Conservation (phyloP, 2,113 vertebrate genomes). For the Anser brachyrhynchus region DNA sequence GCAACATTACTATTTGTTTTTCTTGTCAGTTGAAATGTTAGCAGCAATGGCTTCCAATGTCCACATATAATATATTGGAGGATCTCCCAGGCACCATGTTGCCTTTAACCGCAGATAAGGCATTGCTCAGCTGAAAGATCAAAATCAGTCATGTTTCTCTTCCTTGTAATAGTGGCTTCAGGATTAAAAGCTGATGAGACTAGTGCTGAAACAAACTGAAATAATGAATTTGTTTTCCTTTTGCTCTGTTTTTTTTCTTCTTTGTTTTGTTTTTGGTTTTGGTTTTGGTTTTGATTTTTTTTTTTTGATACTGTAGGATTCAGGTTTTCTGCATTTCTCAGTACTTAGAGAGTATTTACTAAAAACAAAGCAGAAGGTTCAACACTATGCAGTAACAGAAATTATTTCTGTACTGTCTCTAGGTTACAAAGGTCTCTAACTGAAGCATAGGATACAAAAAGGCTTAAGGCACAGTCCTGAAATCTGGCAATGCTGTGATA, state of each 20-base stretch:
- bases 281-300: not conserved
- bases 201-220: not conserved
- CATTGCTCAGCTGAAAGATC: not conserved
- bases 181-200: not conserved
- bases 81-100: not conserved
- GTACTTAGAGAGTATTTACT: not conserved
- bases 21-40: not conserved
- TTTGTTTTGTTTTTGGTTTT: not conserved
- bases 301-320: not conserved
- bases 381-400: not conserved
- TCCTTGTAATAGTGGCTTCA: not conserved
- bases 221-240: not conserved
- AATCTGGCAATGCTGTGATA: not conserved
- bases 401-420: not conserved
- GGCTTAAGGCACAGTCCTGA: not conserved
- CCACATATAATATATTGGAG: not conserved
- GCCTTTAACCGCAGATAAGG: not conserved
- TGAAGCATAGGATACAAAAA: not conserved
- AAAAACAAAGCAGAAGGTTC: not conserved
- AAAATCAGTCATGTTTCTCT: not conserved
- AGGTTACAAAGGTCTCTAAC: not conserved
- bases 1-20: accelerated
- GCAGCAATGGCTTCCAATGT: not conserved
- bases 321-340: not conserved
- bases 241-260: not conserved